Evolutionary conservation across 2,888 invertebrate genomes (phyloP).

Genomic region (Pollenia griseotomentosa): DNA sequence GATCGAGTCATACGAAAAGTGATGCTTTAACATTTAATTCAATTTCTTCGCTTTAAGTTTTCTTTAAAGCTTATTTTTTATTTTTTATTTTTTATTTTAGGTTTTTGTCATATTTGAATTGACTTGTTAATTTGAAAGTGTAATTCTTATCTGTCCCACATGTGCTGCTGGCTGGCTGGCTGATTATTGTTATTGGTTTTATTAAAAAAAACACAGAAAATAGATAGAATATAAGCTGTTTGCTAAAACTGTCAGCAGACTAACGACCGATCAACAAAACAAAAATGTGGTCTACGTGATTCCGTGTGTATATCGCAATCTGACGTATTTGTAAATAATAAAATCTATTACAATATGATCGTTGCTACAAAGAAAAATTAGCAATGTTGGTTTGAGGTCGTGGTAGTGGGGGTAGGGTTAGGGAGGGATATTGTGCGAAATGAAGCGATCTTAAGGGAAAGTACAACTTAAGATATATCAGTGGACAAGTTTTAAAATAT

Average conservation of each 20-base stretch:
- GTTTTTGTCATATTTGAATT: slow-evolving; percentile 30
- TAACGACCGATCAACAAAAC: slow-evolving; percentile 11
- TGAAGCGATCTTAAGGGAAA: too few species aligned
- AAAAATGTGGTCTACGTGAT: slow-evolving; percentile 51
- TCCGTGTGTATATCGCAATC: slow-evolving; percentile 26
- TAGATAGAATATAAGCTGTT: neutral
- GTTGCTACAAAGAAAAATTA: neutral
- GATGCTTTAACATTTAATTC: slow-evolving; percentile 47
- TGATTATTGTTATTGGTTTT: slow-evolving; percentile 5
- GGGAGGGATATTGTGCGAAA: too few species aligned
- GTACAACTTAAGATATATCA: too few species aligned
- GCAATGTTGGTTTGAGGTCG: neutral
- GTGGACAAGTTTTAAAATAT: too few species aligned
- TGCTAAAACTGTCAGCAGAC: slow-evolving; percentile 25
- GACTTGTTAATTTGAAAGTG: slow-evolving; percentile 62
- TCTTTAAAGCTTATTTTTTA: neutral
- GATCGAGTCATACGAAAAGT: slow-evolving; percentile 15
- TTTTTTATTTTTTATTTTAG: too few species aligned
- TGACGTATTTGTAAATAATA: slow-evolving; percentile 17
- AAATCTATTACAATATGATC: slow-evolving; percentile 24
- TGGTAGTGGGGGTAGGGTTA: neutral
- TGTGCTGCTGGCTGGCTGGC: neutral
- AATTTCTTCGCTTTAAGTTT: neutral
- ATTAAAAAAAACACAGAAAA: neutral
- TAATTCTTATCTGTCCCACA: slow-evolving; percentile 39